Conservation (phyloP, 2,888 invertebrate genomes). For the Philhelius pedissequus region DNA sequence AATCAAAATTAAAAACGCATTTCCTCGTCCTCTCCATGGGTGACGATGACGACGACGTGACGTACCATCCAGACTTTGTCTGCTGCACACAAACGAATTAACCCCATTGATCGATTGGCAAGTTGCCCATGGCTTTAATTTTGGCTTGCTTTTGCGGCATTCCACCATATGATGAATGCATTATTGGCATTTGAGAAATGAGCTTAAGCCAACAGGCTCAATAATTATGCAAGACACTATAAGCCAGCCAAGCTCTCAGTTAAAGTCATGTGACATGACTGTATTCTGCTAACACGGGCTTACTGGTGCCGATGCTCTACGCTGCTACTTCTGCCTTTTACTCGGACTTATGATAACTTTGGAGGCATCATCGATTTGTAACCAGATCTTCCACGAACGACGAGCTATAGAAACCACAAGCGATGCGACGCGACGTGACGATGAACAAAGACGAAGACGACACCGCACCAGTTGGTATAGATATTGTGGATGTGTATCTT, state of each 20-base stretch:
- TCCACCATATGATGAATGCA: conserved; percentile 14
- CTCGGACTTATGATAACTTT: not conserved
- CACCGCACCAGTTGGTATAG: not conserved
- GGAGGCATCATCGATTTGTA: conserved; percentile 38
- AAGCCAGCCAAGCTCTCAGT: conserved; percentile 7
- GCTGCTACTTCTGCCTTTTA: not conserved
- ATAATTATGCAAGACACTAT: conserved; percentile 64
- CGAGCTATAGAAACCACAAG: not conserved
- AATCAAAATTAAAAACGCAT: not conserved
- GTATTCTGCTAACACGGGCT: not conserved
- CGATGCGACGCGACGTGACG: too few relatives aligned
- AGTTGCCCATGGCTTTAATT: conserved; percentile 29
- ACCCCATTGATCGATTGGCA: conserved; percentile 61
- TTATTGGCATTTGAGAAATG: conserved; percentile 48
- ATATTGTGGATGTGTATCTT: conserved; percentile 51
- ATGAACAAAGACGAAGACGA: not conserved
- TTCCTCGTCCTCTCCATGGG: conserved; percentile 5
- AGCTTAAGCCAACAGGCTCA: not conserved
- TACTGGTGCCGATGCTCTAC: conserved; percentile 20
- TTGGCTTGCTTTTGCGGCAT: not conserved
- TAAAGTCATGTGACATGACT: conserved; percentile 36
- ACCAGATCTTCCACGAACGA: conserved; percentile 29
- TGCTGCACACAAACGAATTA: conserved; percentile 8
- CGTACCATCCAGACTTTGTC: not conserved
- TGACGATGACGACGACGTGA: too few relatives aligned